Conservation (phyloP, 2,113 vertebrate species). For the Hippocampus barbouri region DNA sequence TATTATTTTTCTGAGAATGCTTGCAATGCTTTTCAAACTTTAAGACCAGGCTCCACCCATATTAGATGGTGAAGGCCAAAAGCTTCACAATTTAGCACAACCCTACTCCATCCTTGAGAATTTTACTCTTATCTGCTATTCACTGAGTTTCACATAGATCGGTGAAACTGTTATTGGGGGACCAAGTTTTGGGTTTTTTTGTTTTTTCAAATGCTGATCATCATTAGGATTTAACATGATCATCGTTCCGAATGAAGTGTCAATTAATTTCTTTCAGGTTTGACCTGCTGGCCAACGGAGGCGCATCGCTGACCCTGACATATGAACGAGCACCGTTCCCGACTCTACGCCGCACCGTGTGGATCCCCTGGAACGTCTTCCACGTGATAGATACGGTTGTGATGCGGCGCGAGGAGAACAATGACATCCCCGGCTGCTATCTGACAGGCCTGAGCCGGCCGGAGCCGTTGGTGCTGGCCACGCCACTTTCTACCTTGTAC, state of each 20-base stretch:
- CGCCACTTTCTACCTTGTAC: slow-evolving; percentile 91
- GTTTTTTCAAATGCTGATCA: not conserved
- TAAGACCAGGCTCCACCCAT: not conserved
- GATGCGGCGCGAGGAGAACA: slow-evolving; percentile 94
- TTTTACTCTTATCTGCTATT: not conserved
- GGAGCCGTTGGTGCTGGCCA: slow-evolving; percentile 84
- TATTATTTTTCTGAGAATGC: not conserved
- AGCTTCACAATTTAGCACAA: too few relatives aligned
- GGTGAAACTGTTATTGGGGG: not conserved
- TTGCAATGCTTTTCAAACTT: not conserved
- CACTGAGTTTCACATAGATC: not conserved
- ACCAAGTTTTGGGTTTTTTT: not conserved
- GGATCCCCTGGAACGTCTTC: slow-evolving; percentile 95
- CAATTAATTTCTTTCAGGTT: slow-evolving; percentile 76
- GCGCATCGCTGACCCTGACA: slow-evolving; percentile 87
- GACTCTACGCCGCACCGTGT: slow-evolving; percentile 85
- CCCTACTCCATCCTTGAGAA: not conserved
- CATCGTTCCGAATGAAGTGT: not conserved
- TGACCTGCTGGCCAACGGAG: slow-evolving; percentile 91
- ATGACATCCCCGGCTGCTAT: slow-evolving; percentile 92
- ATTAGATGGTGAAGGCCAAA: not conserved
- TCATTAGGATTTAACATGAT: not conserved
- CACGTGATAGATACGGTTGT: slow-evolving; percentile 97
- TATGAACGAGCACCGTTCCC: slow-evolving; percentile 91
- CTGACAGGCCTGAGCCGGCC: slow-evolving; percentile 89